Evolutionary conservation across 2,888 invertebrate species (phyloP).

Genomic region (Cryptus armator): DNA sequence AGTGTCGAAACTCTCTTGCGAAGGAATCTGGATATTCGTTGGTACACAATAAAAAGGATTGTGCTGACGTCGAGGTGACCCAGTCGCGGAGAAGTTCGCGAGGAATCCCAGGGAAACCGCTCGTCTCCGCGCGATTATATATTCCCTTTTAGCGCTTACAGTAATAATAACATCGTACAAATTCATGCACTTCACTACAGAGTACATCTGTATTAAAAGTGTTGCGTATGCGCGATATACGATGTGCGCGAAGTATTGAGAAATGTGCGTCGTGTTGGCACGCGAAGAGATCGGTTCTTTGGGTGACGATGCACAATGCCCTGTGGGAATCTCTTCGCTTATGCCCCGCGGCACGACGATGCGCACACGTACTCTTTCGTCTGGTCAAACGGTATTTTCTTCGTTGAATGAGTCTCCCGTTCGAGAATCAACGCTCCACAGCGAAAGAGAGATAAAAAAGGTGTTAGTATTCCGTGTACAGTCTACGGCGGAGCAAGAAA

Average conservation of each 20-base stretch:
- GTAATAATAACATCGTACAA: conserved; percentile 10
- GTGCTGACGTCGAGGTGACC: conserved; percentile 32
- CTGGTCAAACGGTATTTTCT: conserved; percentile 65
- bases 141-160: not conserved
- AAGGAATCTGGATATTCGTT: conserved; percentile 15
- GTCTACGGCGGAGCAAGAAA: conserved; percentile 32
- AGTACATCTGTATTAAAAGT: conserved; percentile 11
- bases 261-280: conserved; percentile 44
- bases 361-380: conserved; percentile 18
- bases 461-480: conserved; percentile 26
- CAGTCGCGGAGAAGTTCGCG: conserved; percentile 15
- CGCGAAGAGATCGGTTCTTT: conserved; percentile 55
- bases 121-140: not conserved
- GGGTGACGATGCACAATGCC: conserved; percentile 65
- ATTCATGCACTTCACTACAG: not conserved
- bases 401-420: conserved; percentile 52
- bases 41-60: conserved; percentile 8
- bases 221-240: not conserved
- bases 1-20: not conserved
- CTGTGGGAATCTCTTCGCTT: conserved; percentile 52
- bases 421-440: conserved; percentile 51
- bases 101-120: conserved; percentile 18
- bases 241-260: conserved; percentile 38
- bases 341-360: conserved; percentile 8
- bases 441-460: conserved; percentile 19